Base-by-base conservation (phyloP, 2,888 invertebrate species). In the Ligdia adustata region DNA sequence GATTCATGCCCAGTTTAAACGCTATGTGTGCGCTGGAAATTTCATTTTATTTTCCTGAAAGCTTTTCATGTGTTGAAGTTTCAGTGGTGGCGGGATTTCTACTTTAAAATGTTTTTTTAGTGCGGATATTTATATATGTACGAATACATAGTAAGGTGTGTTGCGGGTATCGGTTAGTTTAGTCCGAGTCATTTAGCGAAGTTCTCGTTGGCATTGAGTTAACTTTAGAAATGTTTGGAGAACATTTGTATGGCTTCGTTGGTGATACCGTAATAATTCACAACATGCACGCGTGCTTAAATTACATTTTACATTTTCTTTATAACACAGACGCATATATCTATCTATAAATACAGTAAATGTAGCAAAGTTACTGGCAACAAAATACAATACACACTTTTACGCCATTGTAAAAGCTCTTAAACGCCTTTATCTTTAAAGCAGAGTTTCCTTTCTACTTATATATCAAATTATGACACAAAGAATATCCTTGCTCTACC, bases 1-100 rank as follows among this genome's bases (percentile, higher is more conserved):
- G 60, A 54, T 57, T 64, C 58, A 55, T 55, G 58, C 44, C 32
- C 52, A 55, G 48, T 64, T 62, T 59, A 62, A 65, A 60, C 57
- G 62, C 37, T 57, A 50, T 56, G 51, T 58, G 49, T 32, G 37
- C 15, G 44, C 49, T 51, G 48, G 18, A 44, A 56, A 55, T 57
- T 57, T 57, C 41, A 59, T 60, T 59, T 57, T 52, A 58, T 61
- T 61, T 50, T 44, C n/a, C 47, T 43, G 46, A 54, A 57, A 56
- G 57, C 46, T 52, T 50, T 59, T 56, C 56, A 57, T 57, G 55
- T 56, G 56, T 41, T 46, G 49, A 57, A 54, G 56, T 56, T 56
- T 47, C 42, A 35, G 42, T 42, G 28, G 39, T 27, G 35, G 41
- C 26, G 33, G 45, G 55, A 50, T 60, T 59, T 52, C 49, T 55